These are phyloP conservation scores for Rhynchomys soricoides DNA, from an alignment of 2,113 vertebrate species.

Conservation along the genomic window DNA sequence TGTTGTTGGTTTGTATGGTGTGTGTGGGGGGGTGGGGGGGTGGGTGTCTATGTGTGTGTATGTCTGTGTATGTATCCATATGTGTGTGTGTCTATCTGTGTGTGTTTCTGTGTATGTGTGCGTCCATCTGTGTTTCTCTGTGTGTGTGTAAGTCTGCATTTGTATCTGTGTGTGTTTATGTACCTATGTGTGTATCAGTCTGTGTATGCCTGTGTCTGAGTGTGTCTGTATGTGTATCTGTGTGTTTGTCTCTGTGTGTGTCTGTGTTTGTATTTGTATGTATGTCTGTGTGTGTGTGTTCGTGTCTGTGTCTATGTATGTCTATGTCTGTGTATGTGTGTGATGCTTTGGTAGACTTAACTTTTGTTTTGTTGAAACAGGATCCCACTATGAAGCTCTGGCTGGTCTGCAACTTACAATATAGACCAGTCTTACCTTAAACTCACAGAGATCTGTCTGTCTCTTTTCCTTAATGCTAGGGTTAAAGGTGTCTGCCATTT, in stretches of 20 bases:
- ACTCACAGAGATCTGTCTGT: background rate
- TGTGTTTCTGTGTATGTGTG: background rate
- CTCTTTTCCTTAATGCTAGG: background rate
- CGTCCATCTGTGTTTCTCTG: background rate
- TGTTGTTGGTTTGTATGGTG: background rate
- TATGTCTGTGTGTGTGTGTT: background rate
- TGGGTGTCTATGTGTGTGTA: background rate
- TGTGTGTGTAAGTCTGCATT: background rate
- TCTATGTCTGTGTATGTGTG: background rate
- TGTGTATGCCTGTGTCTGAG: background rate
- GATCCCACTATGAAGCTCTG: background rate
- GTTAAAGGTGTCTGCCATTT: background rate
- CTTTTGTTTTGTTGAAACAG: background rate
- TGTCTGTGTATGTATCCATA: background rate
- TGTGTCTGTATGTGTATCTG: background rate
- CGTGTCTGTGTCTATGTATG: background rate
- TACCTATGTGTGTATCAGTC: no score
- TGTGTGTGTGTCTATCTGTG: no score
- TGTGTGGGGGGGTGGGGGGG: background rate
- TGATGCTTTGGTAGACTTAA: background rate
- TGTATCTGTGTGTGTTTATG: background rate
- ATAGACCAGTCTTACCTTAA: background rate
- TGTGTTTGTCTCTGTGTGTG: background rate
- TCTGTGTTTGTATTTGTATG: background rate
- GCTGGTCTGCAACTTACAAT: background rate